These are phyloP conservation scores for Fulmarus glacialis DNA, from an alignment of 2,113 vertebrate species.

Conservation along the genomic window DNA sequence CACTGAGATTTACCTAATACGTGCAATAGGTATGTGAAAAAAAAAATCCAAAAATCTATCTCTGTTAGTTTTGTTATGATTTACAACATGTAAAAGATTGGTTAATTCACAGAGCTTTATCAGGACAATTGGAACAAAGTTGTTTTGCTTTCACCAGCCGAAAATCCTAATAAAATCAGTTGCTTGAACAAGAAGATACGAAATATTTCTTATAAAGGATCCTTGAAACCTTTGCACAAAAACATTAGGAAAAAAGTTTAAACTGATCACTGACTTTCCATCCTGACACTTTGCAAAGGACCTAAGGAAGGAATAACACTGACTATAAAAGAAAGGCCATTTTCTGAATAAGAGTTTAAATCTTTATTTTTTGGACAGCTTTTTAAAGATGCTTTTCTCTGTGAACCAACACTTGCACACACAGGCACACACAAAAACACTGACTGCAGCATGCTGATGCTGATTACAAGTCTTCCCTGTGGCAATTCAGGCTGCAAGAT, in stretches of 20 bases:
- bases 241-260: neutral
- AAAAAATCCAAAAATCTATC: neutral
- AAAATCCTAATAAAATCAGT: neutral
- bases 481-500: neutral
- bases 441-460: neutral
- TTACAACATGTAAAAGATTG: neutral
- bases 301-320: neutral
- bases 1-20: neutral
- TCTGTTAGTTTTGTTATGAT: neutral
- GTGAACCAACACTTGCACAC: fast-evolving
- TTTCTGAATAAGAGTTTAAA: neutral
- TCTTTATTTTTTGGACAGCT: neutral
- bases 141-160: neutral
- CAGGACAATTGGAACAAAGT: neutral
- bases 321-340: neutral
- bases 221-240: neutral
- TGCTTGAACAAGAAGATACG: neutral
- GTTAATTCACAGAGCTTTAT: neutral
- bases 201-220: neutral
- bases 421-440: neutral
- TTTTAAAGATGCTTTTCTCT: neutral
- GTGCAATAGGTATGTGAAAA: neutral
- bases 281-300: neutral
- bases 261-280: neutral
- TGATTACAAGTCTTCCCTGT: neutral